These are phyloP conservation scores for Caradrina clavipalpis DNA, from an alignment of 2,888 invertebrate genomes.

Conservation along the genomic window DNA sequence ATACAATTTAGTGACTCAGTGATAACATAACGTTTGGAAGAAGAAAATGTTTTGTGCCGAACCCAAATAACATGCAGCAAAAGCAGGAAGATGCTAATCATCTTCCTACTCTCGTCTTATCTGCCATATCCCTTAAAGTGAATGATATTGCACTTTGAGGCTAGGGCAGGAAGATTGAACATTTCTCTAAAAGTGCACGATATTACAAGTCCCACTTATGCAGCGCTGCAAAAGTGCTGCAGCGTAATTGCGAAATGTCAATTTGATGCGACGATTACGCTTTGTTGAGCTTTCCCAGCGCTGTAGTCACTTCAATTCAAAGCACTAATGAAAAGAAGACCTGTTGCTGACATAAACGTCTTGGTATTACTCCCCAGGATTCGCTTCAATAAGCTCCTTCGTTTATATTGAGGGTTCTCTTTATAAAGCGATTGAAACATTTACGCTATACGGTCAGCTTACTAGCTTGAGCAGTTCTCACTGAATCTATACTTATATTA, in stretches of 20 bases:
- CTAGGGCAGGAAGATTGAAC: too few relatives aligned
- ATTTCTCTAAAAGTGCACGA: too few relatives aligned
- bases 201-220: not conserved
- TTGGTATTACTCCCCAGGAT: not conserved
- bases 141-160: too few relatives aligned
- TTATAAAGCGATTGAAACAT: not conserved
- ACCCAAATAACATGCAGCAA: too few relatives aligned
- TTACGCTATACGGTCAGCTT: not conserved
- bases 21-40: too few relatives aligned
- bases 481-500: too few relatives aligned
- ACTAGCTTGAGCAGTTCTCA: not conserved
- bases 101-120: too few relatives aligned
- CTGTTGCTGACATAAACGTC: conserved; percentile 19
- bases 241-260: too few relatives aligned
- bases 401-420: not conserved
- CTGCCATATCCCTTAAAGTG: too few relatives aligned
- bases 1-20: too few relatives aligned
- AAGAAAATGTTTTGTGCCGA: too few relatives aligned
- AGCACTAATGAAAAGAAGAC: conserved; percentile 17
- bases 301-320: not conserved
- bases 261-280: not conserved
- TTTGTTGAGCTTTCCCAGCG: not conserved
- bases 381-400: not conserved
- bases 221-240: not conserved
- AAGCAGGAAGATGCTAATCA: too few relatives aligned